These are phyloP conservation scores for Paedocypris micromegethes DNA, from an alignment of 2,797 vertebrate species.

Conservation along the genomic window DNA sequence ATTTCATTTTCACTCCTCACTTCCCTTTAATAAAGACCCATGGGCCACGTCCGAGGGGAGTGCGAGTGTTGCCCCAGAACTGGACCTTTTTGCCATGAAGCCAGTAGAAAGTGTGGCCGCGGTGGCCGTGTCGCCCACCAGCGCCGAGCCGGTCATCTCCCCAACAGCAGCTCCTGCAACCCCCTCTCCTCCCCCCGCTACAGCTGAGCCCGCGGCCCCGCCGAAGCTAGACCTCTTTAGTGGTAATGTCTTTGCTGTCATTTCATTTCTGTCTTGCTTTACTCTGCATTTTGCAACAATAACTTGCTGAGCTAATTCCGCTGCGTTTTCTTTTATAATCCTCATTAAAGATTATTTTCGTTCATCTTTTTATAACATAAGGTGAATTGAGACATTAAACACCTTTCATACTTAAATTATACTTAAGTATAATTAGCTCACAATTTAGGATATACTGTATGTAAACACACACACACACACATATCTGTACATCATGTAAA, in stretches of 20 bases:
- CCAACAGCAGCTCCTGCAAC: slow-evolving; percentile 54
- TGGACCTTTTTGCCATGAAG: slow-evolving; percentile 99
- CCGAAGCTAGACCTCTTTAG: slow-evolving; percentile 98
- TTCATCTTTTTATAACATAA: slow-evolving; percentile 21
- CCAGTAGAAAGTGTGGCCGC: slow-evolving; percentile 75
- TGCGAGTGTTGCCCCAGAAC: slow-evolving; percentile 84
- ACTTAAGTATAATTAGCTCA: no score
- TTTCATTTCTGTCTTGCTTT: slow-evolving; percentile 40
- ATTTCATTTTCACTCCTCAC: slow-evolving; percentile 37
- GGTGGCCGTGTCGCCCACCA: slow-evolving; percentile 64
- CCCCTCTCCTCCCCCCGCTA: slow-evolving; percentile 69
- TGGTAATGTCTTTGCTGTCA: slow-evolving; percentile 80
- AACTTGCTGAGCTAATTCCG: slow-evolving; percentile 22
- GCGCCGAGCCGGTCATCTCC: slow-evolving; percentile 62
- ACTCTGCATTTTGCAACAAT: slow-evolving; percentile 44
- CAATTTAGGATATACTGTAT: no score
- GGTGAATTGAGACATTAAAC: slow-evolving; percentile 37
- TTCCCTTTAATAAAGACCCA: slow-evolving; percentile 78
- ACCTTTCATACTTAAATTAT: slow-evolving; percentile 8
- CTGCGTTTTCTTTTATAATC: slow-evolving; percentile 29
- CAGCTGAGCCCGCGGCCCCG: slow-evolving; percentile 52
- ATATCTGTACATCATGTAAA: no score
- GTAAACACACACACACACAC: no score
- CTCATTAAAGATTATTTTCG: slow-evolving; percentile 23
- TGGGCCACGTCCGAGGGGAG: slow-evolving; percentile 96